Percentiles rank a stretch among this genome's conserved stretches.
Evolutionary conservation across 2,797 vertebrate genomes (phyloP).

Genomic region (Amblyopsis hoosieri): DNA sequence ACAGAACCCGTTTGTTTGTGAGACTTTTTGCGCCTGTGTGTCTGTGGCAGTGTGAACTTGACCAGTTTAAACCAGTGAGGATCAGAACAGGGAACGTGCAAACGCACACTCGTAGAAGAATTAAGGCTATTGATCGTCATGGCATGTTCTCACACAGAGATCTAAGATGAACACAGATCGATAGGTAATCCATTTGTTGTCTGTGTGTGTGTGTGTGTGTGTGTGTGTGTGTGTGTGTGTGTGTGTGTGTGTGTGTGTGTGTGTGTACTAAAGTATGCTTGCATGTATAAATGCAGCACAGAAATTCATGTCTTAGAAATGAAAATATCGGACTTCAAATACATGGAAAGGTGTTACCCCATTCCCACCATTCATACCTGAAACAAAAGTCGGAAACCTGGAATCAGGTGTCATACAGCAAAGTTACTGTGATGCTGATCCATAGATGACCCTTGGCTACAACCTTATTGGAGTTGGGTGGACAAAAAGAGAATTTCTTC

Average conservation of each 20-base stretch:
- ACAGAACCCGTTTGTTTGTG: conserved; percentile 16
- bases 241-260: conserved; percentile 15
- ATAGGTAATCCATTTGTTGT: conserved; percentile 62
- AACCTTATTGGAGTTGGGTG: background rate
- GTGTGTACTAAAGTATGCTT: conserved; percentile 2
- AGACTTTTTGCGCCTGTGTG: conserved; percentile 35
- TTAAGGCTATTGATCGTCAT: conserved; percentile 75
- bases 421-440: too few relatives aligned
- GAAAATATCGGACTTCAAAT: conserved; percentile 18
- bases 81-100: conserved; percentile 58
- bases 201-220: conserved; percentile 30
- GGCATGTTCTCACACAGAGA: conserved; percentile 67
- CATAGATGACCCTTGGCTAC: too few relatives aligned
- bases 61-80: conserved; percentile 30
- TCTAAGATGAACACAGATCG: conserved; percentile 69
- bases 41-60: conserved; percentile 6
- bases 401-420: background rate
- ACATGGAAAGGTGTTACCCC: background rate
- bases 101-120: conserved; percentile 64
- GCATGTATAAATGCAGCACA: background rate
- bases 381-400: background rate
- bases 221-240: background rate
- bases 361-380: conserved; percentile 8
- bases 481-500: conserved; percentile 8
- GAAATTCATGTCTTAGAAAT: conserved; percentile 35